Percentiles rank a stretch among this genome's conserved stretches.
Conservation (phyloP, 1,140 invertebrate species). For the Sycophaga agraensis region DNA sequence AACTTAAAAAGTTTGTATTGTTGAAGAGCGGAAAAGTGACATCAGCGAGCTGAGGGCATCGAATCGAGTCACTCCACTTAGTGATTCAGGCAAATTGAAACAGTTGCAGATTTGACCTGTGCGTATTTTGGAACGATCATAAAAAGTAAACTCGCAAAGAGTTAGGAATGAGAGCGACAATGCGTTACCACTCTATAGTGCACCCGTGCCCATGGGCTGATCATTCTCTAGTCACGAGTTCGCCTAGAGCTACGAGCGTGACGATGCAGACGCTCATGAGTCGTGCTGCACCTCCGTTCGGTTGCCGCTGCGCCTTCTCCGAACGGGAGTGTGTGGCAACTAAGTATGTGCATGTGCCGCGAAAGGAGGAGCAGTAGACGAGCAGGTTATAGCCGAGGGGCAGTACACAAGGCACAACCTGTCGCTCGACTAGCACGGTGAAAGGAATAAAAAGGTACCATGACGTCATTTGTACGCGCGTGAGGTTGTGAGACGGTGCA, state of each 20-base stretch:
- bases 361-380: background rate
- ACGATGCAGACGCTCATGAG: slow-evolving; percentile 18
- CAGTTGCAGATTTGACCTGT: too few relatives aligned
- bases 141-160: too few relatives aligned
- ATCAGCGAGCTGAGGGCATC: too few relatives aligned
- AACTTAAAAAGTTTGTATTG: too few relatives aligned
- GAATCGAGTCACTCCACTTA: too few relatives aligned
- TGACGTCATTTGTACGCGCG: slow-evolving; percentile 31
- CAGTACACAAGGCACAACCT: slow-evolving; percentile 20
- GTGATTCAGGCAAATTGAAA: too few relatives aligned
- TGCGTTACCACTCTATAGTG: too few relatives aligned
- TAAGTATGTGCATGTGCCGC: background rate
- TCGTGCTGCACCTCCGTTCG: background rate
- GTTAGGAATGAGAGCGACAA: too few relatives aligned
- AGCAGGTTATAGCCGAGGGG: slow-evolving; percentile 17
- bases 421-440: slow-evolving; percentile 25
- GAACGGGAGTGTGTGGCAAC: background rate
- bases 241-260: slow-evolving; percentile 1
- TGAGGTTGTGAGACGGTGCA: slow-evolving; percentile 15
- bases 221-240: slow-evolving; percentile 27
- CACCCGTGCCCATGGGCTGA: too few relatives aligned
- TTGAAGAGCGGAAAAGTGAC: too few relatives aligned
- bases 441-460: slow-evolving; percentile 39
- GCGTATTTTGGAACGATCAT: too few relatives aligned
- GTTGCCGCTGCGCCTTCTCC: slow-evolving; percentile 1